Percentiles rank a stretch among this genome's conserved stretches.
phyloP scores from a whole-genome alignment of 2,113 vertebrate species.

The Calonectris borealis region DNA sequence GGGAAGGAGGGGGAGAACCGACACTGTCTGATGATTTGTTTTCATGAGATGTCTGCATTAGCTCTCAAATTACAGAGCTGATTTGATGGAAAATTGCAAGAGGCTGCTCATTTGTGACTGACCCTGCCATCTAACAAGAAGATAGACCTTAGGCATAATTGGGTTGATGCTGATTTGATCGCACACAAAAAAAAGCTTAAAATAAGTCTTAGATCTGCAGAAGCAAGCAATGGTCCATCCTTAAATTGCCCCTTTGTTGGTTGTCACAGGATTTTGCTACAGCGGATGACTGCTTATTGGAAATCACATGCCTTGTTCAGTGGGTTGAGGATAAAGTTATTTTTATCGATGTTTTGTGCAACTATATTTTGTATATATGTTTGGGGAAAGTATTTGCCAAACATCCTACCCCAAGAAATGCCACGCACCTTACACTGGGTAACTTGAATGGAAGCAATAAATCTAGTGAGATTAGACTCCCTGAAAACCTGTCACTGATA shows the following conservation, averaged over 20 bases:
- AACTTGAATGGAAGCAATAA: background rate
- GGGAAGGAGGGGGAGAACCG: background rate
- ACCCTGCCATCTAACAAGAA: constrained; percentile 65
- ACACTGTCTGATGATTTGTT: constrained; percentile 53
- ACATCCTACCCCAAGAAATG: background rate
- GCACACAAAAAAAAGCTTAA: constrained; percentile 9
- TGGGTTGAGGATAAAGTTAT: background rate
- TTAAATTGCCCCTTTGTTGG: constrained; percentile 45
- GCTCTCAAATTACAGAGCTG: constrained; percentile 64
- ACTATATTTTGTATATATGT: background rate
- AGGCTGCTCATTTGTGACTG: constrained; percentile 69
- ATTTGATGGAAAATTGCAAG: constrained; percentile 68
- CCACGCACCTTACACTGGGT: background rate
- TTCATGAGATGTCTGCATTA: constrained; percentile 66
- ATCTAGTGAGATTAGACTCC: background rate
- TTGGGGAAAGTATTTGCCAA: background rate
- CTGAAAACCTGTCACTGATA: background rate
- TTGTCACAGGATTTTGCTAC: background rate
- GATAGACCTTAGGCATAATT: constrained; percentile 65
- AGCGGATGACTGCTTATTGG: background rate
- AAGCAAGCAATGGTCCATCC: background rate
- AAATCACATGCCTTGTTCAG: background rate
- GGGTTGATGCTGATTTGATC: constrained; percentile 70
- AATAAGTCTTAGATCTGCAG: constrained; percentile 52
- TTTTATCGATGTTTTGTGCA: background rate